Percentiles rank a stretch among this genome's conserved stretches.
Conservation (phyloP, 2,888 invertebrate genomes). For the Lamellibrachia columna region DNA sequence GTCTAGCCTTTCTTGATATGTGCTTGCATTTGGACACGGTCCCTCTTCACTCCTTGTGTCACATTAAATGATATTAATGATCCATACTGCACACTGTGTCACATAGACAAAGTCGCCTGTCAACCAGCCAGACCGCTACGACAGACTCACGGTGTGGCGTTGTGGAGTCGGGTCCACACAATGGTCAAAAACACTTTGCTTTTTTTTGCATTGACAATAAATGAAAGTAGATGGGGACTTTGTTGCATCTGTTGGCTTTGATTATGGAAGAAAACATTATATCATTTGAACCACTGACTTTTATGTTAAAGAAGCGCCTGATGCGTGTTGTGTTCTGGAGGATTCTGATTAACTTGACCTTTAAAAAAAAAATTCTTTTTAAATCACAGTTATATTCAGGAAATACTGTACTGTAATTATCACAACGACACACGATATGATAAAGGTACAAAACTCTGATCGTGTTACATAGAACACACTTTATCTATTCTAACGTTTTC, state of each 20-base stretch:
- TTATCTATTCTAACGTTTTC: too few relatives aligned
- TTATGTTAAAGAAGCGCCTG: not conserved
- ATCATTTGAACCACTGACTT: not conserved
- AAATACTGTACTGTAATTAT: too few relatives aligned
- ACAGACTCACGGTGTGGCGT: not conserved
- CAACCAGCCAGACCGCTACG: not conserved
- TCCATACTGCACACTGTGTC: not conserved
- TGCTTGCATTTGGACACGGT: not conserved
- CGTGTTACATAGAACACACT: too few relatives aligned
- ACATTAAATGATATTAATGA: not conserved
- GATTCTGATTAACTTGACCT: not conserved
- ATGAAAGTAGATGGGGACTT: not conserved
- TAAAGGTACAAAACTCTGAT: too few relatives aligned
- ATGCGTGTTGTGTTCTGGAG: not conserved
- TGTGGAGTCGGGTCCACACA: not conserved
- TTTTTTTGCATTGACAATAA: not conserved
- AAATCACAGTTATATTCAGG: too few relatives aligned
- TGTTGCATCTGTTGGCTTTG: not conserved
- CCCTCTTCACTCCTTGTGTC: not conserved
- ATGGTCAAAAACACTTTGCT: not conserved
- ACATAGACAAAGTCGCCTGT: not conserved
- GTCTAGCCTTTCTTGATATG: not conserved
- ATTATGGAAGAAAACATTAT: not conserved
- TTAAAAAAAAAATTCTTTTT: not conserved
- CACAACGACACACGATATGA: too few relatives aligned